Evolutionary conservation across 37 sponge, comb jelly and placozoan species (phyloP), one percentile per base, ranked within the genome.

Genomic region (Ianthella basta): DNA sequence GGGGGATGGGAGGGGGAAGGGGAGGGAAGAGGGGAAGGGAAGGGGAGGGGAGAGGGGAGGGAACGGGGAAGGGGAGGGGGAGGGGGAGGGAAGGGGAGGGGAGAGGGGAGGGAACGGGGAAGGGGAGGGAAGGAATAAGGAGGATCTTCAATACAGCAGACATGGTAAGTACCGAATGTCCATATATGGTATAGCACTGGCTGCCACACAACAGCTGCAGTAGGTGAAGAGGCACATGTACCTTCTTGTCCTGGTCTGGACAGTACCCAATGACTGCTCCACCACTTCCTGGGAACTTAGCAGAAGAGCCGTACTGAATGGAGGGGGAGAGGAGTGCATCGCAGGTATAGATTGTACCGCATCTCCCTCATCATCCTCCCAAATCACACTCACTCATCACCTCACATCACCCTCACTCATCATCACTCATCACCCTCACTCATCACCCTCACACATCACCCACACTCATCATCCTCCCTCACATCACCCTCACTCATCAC

Each of bases 281-380:
- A 38, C 92, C 92, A 86, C 96, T 95, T 4, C 96, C 96, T 66
- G 91, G 72, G 54, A 95, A 95, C 91, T 95, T 95, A 60, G 81
- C 93, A 38, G 91, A 53, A 27, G 96, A 95, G 30, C 96, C 96
- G 78, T 95, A 86, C 89, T 92, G n/a, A n/a, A n/a, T n/a, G n/a
- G n/a, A n/a, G n/a, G 55, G 15, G 68, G 32, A 72, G 2, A 63
- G 39, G 27, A 50, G 82, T 8, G 38, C 38, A 13, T 60, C 15
- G 54, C 18, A 24, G 16, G 25, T 10, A 56, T 25, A 14, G 13
- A 12, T 10, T 24, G 19, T 44, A n/a, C n/a, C n/a, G n/a, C n/a
- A n/a, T n/a, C n/a, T n/a, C n/a, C n/a, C n/a, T n/a, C n/a, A n/a
- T n/a, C n/a, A n/a, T n/a, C n/a, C n/a, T n/a, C n/a, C n/a, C n/a